Evolutionary conservation across 2,888 invertebrate species (phyloP), one percentile per base, ranked within the genome.

Genomic region (Nephrotoma appendiculata): DNA sequence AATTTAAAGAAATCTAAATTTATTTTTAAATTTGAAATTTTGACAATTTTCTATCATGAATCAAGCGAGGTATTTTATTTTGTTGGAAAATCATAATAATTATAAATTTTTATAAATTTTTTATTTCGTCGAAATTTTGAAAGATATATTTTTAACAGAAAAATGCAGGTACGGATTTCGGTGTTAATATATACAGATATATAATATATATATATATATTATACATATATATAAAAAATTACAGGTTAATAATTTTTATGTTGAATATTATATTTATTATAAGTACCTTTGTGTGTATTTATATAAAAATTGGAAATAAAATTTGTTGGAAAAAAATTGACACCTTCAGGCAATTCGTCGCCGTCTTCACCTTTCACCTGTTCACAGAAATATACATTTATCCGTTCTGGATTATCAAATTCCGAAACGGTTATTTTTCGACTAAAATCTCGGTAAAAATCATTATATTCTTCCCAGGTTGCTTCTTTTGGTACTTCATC

Each of bases 381-480:
- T 89, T 92, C 92, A 89, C 90, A 89, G 89, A 90, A 91, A 89
- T 90, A 92, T 48, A 92, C 88, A 88, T 89, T 88, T 86, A 89
- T 89, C 86, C 89, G 90, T 88, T 92, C 92, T 88, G 89, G 88
- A 88, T 90, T 90, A 90, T 93, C 92, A 88, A 90, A 91, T 89
- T 93, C 92, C 57, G 92, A 92, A 86, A 92, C 90, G 86, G 92
- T 92, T 86, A 92, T 89, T 88, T 90, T 89, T 88, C 91, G 91
- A 87, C 90, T 90, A 86, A 91, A 89, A 87, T 91, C 91, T 87
- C 90, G 91, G 89, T 91, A 92, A 87, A 90, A 91, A 88, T 90
- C 90, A 88, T 91, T 90, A 88, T 90, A 90, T 88, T 92, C 92
- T 87, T 91, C 91, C 93, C 93, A 94, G 89, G 92, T 93, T 87